Conservation (phyloP, 2,888 invertebrate genomes). For the Sericinus montela region DNA sequence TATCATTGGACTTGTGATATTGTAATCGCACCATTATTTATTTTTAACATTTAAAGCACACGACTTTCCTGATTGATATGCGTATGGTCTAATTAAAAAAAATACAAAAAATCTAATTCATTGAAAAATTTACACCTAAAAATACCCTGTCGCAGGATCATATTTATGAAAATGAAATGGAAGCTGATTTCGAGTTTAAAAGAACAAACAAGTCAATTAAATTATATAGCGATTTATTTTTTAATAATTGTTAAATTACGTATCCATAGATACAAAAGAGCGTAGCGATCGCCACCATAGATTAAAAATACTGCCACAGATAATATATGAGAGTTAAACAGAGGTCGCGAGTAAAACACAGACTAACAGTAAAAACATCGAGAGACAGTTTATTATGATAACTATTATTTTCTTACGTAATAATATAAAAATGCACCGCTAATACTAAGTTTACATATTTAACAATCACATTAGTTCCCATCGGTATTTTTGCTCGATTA, state of each 20-base stretch:
- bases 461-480: conserved; percentile 36
- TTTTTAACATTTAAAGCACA: too few species aligned
- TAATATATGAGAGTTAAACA: background rate
- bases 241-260: too few species aligned
- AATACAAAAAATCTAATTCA: background rate
- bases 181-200: background rate
- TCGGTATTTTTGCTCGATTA: conserved; percentile 29
- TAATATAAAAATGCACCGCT: conserved; percentile 68
- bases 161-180: conserved; percentile 11
- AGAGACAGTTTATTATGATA: conserved; percentile 20
- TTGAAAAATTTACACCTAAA: conserved; percentile 21
- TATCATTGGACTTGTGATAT: too few species aligned
- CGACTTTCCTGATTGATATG: background rate
- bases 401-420: conserved; percentile 26
- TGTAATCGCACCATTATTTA: too few species aligned
- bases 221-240: too few species aligned
- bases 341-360: conserved; percentile 13
- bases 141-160: conserved; percentile 51
- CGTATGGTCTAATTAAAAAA: background rate
- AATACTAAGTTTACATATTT: conserved; percentile 55
- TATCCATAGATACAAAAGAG: too few species aligned
- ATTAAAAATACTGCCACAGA: conserved; percentile 11
- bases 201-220: background rate
- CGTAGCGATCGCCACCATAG: background rate
- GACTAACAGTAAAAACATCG: conserved; percentile 15